A percentile compares a stretch with the other conserved stretches of the same genome.
These are phyloP conservation scores for Saccostrea cuccullata DNA, from an alignment of 1,140 invertebrate species.

Conservation along the genomic window DNA sequence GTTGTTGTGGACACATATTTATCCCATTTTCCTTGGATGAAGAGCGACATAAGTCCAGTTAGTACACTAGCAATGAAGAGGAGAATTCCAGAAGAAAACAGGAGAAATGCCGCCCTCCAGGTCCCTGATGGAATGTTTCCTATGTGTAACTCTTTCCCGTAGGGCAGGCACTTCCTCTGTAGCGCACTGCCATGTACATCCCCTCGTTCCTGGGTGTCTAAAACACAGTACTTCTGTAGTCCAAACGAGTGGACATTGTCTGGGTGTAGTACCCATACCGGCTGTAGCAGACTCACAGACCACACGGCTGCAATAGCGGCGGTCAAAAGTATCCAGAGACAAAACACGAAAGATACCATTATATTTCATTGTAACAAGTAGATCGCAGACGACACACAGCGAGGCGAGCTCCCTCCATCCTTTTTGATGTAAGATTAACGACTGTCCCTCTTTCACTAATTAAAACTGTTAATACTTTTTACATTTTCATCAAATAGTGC, in stretches of 20 bases:
- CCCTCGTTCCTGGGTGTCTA: neutral
- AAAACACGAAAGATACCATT: conserved; percentile 41
- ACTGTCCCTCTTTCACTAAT: neutral
- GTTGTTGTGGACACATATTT: conserved; percentile 22
- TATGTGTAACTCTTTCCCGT: neutral
- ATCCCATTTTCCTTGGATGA: conserved; percentile 29
- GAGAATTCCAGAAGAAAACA: neutral
- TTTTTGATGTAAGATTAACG: neutral
- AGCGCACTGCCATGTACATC: neutral
- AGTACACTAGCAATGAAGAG: neutral
- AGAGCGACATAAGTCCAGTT: neutral
- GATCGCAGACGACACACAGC: neutral
- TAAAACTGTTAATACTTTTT: conserved; percentile 28
- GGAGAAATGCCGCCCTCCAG: conserved; percentile 19
- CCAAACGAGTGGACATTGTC: conserved; percentile 31
- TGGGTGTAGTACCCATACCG: conserved; percentile 1
- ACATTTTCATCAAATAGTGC: conserved; percentile 17
- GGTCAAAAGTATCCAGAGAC: conserved; percentile 11
- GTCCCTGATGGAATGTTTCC: conserved; percentile 34
- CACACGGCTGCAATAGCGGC: conserved; percentile 10
- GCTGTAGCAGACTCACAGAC: conserved; percentile 9
- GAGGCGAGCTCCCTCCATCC: neutral
- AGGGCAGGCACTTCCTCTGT: neutral
- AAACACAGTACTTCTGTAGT: conserved; percentile 28
- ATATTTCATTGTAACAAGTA: neutral